A percentile compares a stretch with the other conserved stretches of the same genome.
Evolutionary conservation across 2,888 invertebrate genomes (phyloP).

Genomic region (Aspidiotus destructor): DNA sequence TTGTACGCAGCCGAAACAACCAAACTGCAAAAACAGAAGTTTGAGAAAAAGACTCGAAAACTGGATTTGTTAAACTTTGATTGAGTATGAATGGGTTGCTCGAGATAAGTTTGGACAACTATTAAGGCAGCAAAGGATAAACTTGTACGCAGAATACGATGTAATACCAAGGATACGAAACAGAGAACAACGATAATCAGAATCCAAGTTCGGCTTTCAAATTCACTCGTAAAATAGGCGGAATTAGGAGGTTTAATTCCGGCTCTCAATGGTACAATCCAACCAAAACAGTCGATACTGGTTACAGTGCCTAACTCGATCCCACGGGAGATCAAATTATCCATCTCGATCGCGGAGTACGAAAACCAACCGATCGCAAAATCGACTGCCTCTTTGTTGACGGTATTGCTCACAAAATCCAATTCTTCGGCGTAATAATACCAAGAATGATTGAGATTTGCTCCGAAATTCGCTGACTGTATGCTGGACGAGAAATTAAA

Average conservation of each 20-base stretch:
- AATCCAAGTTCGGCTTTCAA: conserved; percentile 31
- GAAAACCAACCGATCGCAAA: conserved; percentile 36
- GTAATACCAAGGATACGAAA: conserved; percentile 16
- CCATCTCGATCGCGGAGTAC: conserved; percentile 27
- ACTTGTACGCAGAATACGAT: conserved; percentile 13
- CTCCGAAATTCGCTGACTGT: not conserved
- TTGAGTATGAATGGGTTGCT: conserved; percentile 29
- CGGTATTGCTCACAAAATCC: conserved; percentile 24
- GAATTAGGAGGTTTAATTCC: conserved; percentile 32
- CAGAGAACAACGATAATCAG: conserved; percentile 30
- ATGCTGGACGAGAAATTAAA: conserved; percentile 37
- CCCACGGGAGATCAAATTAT: conserved; percentile 14
- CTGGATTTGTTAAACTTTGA: conserved; percentile 20
- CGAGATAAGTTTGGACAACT: conserved; percentile 33
- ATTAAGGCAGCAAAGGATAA: conserved; percentile 25
- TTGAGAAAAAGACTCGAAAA: conserved; percentile 31
- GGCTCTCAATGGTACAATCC: conserved; percentile 36
- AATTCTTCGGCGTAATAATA: conserved; percentile 33
- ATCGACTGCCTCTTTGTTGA: conserved; percentile 31
- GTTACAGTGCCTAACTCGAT: conserved; percentile 31
- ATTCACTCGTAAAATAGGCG: conserved; percentile 35
- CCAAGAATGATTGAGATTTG: conserved; percentile 30
- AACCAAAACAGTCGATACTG: conserved; percentile 36
- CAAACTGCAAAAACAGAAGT: conserved; percentile 35
- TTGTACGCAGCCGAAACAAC: conserved; percentile 35